phyloP scores from a whole-genome alignment of 2,113 vertebrate species.

The Tichodroma muraria region DNA sequence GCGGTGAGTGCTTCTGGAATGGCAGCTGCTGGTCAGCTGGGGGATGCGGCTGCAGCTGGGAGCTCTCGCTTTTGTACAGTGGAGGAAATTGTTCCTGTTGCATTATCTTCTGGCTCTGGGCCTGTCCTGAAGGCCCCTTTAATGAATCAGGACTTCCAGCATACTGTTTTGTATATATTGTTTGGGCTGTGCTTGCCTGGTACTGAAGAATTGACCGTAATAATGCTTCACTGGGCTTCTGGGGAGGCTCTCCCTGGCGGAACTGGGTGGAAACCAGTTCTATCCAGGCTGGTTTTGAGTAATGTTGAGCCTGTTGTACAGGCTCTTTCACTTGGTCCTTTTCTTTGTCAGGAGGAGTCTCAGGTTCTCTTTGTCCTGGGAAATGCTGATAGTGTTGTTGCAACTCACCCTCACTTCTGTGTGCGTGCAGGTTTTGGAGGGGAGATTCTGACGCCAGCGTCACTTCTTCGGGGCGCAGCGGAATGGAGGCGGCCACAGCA shows the following conservation, averaged over 20 bases:
- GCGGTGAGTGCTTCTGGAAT: constrained; percentile 56
- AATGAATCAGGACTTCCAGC: constrained; percentile 66
- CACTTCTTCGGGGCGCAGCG: constrained; percentile 26
- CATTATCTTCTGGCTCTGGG: constrained; percentile 60
- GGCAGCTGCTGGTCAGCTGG: constrained; percentile 73
- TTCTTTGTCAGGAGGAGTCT: constrained; percentile 38
- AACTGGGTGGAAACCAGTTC: constrained; percentile 74
- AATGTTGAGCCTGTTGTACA: constrained; percentile 41
- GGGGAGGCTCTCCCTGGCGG: constrained; percentile 42
- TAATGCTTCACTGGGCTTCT: constrained; percentile 62
- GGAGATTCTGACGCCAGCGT: constrained; percentile 21
- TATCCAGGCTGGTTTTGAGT: constrained; percentile 77
- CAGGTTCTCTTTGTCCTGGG: constrained; percentile 41
- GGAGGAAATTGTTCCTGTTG: constrained; percentile 60
- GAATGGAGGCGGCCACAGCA: background rate
- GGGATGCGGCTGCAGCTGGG: constrained; percentile 64
- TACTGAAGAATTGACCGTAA: constrained; percentile 63
- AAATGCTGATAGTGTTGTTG: constrained; percentile 49
- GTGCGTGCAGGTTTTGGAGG: background rate
- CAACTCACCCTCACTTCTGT: background rate
- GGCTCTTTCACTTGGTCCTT: constrained; percentile 63
- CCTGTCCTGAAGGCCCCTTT: constrained; percentile 63
- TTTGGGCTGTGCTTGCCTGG: constrained; percentile 63
- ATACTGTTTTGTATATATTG: constrained; percentile 69
- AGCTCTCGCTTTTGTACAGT: constrained; percentile 29